Evolutionary conservation across 2,888 invertebrate genomes (phyloP).

Genomic region (Eustalomyia histrio): DNA sequence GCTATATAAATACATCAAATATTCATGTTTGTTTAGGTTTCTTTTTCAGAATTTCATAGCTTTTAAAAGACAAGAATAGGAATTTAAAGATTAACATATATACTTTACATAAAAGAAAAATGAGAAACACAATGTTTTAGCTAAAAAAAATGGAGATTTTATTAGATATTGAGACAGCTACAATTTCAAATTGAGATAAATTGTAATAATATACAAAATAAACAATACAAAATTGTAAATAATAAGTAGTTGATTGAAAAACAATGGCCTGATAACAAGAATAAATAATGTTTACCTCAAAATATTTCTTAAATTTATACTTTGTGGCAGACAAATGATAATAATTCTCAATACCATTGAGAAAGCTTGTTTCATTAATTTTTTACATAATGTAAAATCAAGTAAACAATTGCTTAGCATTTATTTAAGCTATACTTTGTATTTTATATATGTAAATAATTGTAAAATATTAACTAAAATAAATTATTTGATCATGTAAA

Average conservation of each 20-base stretch:
- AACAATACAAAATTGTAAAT: neutral
- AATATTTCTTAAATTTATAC: too few relatives aligned
- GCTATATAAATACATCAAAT: neutral
- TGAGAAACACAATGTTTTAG: constrained; percentile 23
- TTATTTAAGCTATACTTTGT: too few relatives aligned
- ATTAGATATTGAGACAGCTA: constrained; percentile 29
- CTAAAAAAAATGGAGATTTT: constrained; percentile 46
- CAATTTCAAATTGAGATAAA: constrained; percentile 22
- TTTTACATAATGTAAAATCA: too few relatives aligned
- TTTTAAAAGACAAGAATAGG: neutral
- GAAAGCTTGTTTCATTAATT: too few relatives aligned
- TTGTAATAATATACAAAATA: neutral
- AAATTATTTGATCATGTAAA: too few relatives aligned
- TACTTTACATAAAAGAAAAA: neutral
- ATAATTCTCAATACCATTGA: too few relatives aligned
- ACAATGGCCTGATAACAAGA: neutral
- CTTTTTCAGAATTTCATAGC: neutral
- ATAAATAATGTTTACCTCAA: too few relatives aligned
- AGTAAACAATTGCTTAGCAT: too few relatives aligned
- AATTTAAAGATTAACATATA: neutral
- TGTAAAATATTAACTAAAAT: too few relatives aligned
- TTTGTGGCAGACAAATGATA: too few relatives aligned
- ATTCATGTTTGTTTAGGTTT: neutral
- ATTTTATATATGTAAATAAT: too few relatives aligned
- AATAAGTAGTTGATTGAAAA: neutral